Percentiles rank a stretch among this genome's conserved stretches.
Evolutionary conservation across 2,888 invertebrate species (phyloP).

Genomic region (Parnassius glacialis): DNA sequence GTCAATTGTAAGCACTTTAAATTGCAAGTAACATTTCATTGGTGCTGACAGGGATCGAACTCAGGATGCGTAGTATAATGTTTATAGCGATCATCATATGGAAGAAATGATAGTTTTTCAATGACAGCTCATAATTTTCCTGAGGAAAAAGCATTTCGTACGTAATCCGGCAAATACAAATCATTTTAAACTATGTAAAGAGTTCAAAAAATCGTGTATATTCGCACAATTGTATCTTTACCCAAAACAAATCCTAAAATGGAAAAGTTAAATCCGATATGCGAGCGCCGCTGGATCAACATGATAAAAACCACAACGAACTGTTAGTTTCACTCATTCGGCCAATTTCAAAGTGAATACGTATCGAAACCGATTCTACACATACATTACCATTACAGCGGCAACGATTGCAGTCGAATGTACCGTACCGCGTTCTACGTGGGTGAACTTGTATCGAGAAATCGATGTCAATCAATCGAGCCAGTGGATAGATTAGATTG

Average conservation of each 20-base stretch:
- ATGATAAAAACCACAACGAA: slow-evolving; percentile 21
- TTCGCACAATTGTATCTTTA: neutral
- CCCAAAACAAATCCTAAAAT: slow-evolving; percentile 8
- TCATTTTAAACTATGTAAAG: no score
- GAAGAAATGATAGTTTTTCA: no score
- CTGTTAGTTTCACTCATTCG: slow-evolving; percentile 26
- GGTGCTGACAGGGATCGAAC: no score
- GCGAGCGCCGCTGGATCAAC: slow-evolving; percentile 9
- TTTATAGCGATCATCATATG: no score
- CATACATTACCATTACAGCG: slow-evolving; percentile 37
- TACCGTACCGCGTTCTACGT: slow-evolving; percentile 38
- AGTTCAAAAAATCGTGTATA: neutral
- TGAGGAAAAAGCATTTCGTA: no score
- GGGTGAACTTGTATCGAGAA: slow-evolving; percentile 40
- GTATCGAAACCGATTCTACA: slow-evolving; percentile 19
- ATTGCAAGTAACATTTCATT: no score
- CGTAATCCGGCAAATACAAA: no score
- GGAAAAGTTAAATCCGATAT: slow-evolving; percentile 8
- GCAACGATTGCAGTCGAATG: slow-evolving; percentile 48
- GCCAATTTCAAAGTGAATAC: slow-evolving; percentile 24
- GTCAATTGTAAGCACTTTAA: no score
- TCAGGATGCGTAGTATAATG: no score
- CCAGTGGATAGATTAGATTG: slow-evolving; percentile 41
- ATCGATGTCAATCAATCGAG: slow-evolving; percentile 58
- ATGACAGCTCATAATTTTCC: no score